phyloP scores from a whole-genome alignment of 2,113 vertebrate species.

The Oreamnos americanus region DNA sequence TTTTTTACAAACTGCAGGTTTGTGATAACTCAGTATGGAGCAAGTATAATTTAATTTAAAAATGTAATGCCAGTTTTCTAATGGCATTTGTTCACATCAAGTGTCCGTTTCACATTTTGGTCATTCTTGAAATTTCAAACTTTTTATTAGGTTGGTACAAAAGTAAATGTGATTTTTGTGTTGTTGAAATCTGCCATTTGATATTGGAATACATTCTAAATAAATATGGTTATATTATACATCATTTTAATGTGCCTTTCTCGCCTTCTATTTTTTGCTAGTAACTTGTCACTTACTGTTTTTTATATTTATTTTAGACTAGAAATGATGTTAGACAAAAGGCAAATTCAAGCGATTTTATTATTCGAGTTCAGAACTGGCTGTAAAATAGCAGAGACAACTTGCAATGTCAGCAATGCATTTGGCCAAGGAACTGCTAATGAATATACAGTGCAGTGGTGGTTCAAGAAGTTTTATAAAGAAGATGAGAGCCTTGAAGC shows the following conservation, averaged over 20 bases:
- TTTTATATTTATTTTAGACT: not conserved
- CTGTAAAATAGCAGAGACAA: not conserved
- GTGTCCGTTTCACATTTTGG: not conserved
- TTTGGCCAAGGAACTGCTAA: not conserved
- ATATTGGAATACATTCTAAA: not conserved
- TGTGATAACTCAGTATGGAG: not conserved
- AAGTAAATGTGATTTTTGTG: not conserved
- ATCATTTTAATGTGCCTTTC: not conserved
- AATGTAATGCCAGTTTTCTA: not conserved
- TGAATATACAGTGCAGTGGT: not conserved
- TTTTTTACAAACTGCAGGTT: not conserved
- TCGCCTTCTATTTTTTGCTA: not conserved
- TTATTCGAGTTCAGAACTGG: not conserved
- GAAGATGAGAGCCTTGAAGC: not conserved
- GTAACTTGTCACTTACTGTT: not conserved
- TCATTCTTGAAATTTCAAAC: not conserved
- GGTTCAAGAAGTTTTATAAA: not conserved
- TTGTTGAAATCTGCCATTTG: not conserved
- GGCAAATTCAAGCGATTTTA: not conserved
- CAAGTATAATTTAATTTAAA: not conserved
- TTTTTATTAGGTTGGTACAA: not conserved
- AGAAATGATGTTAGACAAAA: not conserved
- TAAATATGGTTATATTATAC: not conserved
- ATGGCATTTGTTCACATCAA: not conserved
- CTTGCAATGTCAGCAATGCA: not conserved